A percentile compares a stretch with the other conserved stretches of the same genome.
Conservation (phyloP, 2,888 invertebrate genomes). For the Luperina nickerlii region DNA sequence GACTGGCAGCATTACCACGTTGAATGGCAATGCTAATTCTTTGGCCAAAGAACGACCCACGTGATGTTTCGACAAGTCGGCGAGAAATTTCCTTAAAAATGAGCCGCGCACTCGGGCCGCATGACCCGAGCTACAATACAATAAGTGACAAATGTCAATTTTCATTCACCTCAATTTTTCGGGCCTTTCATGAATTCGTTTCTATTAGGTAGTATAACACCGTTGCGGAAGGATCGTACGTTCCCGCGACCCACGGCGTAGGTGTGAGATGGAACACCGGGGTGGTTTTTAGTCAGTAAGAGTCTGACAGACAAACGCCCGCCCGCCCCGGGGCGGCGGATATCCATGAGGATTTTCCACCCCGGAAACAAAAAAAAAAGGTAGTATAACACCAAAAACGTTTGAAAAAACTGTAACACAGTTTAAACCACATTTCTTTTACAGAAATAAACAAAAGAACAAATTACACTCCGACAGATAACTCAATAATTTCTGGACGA, state of each 20-base stretch:
- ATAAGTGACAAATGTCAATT: conserved; percentile 1
- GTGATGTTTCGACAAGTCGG: no score
- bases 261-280: no score
- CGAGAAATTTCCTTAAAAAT: no score
- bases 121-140: neutral
- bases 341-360: no score
- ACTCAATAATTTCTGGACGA: conserved; percentile 75
- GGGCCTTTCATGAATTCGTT: conserved; percentile 1
- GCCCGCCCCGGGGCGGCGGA: no score
- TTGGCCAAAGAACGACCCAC: no score
- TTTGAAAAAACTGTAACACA: neutral
- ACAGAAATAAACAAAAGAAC: conserved; percentile 30
- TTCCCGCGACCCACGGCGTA: no score
- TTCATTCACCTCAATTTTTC: neutral
- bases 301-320: no score
- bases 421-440: neutral
- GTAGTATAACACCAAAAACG: neutral
- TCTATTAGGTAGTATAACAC: neutral
- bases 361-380: no score
- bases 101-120: no score
- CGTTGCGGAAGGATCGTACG: no score
- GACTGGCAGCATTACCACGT: neutral
- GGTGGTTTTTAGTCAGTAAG: no score
- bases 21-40: neutral
- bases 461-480: conserved; percentile 58